Evolutionary conservation across 2,888 invertebrate species (phyloP), one percentile per base, ranked within the genome.

Genomic region (Sphaerophoria rueppellii): DNA sequence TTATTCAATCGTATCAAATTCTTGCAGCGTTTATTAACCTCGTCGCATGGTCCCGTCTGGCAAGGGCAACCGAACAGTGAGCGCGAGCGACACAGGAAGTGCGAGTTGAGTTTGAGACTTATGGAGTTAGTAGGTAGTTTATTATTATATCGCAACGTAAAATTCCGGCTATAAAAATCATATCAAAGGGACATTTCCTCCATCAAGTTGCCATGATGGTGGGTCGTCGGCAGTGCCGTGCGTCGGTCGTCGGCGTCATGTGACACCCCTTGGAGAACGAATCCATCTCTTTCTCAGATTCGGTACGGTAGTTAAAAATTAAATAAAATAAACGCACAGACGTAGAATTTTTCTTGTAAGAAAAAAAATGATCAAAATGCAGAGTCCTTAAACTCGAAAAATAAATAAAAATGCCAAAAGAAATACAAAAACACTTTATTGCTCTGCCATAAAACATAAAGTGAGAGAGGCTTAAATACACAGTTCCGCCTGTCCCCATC

Each of bases 371-470:
- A 9, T 4, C 9, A 4, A 43, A 43, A 9, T 43, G 43, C 43
- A 43, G 60, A 43, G 46, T 43, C 3, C 37, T 40, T 57, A 57
- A 79, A 55, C 50, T 43, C 46, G 40, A 57, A 58, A 52, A 61
- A 46, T 43, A 50, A 71, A 65, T 67, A 72, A 85, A 80, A 85
- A 73, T 55, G 81, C 72, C 81, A 73, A 58, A 24, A 37, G 48
- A 81, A 81, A 83, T 58, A 54, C 82, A 79, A 83, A 52, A 83
- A 77, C 73, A 85, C 63, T 85, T 85, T 85, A 85, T 85, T 81
- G 81, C 85, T 52, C 34, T 54, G 37, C 37, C 73, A 81, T 85
- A 85, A 85, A 85, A 81, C 12, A 35, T 35, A 34, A 12, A 9
- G 11, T 4, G 43, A 43, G 14, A 40, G 65, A 58, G 16, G 16